Conservation (phyloP, 2,888 invertebrate genomes). For the Auanema sp. region DNA sequence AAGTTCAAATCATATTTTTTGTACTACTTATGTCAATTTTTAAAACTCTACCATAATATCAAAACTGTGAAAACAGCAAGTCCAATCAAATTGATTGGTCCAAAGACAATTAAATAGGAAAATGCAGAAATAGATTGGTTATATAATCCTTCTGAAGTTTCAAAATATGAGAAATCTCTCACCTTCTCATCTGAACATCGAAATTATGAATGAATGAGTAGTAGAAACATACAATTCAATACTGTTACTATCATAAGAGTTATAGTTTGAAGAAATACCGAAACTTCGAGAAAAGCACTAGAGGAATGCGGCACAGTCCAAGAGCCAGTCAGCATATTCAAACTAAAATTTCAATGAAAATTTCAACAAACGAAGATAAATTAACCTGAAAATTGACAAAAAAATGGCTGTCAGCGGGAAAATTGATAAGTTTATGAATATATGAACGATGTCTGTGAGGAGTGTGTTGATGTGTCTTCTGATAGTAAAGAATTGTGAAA, state of each 20-base stretch:
- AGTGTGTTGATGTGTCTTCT: neutral
- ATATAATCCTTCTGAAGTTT: slow-evolving; percentile 3
- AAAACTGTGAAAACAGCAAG: neutral
- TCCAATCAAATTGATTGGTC: neutral
- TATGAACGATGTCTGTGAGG: neutral
- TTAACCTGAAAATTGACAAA: neutral
- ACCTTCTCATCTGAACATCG: neutral
- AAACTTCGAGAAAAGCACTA: slow-evolving; percentile 3
- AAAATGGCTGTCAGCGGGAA: neutral
- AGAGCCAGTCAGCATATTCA: slow-evolving; percentile 5
- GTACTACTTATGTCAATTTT: neutral
- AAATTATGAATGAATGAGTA: too few relatives aligned
- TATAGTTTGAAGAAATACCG: neutral
- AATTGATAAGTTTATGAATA: neutral
- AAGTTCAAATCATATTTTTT: too few relatives aligned
- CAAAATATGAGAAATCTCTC: neutral
- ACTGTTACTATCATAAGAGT: neutral
- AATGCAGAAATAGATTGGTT: slow-evolving; percentile 6
- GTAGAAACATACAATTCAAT: neutral
- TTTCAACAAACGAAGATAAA: too few relatives aligned
- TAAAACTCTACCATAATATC: slow-evolving; percentile 3
- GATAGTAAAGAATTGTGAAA: neutral
- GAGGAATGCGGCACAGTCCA: slow-evolving; percentile 9
- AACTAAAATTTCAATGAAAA: neutral
- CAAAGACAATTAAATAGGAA: slow-evolving; percentile 1